These are phyloP conservation scores for Dione vanillae DNA, from an alignment of 2,888 invertebrate genomes.

Conservation along the genomic window DNA sequence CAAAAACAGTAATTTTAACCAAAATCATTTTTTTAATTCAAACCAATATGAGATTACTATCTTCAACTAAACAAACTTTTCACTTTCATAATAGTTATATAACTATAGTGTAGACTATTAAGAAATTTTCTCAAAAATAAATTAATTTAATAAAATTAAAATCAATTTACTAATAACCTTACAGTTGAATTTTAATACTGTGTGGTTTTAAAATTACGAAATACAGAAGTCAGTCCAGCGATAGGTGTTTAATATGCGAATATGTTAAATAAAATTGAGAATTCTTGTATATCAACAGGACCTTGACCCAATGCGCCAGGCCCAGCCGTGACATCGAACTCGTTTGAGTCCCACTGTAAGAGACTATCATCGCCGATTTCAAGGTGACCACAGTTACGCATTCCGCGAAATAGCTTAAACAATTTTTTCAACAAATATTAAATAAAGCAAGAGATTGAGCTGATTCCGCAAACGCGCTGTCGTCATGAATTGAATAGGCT, in stretches of 20 bases:
- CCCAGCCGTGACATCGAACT: constrained; percentile 65
- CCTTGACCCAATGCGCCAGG: constrained; percentile 60
- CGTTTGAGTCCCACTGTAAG: constrained; percentile 58
- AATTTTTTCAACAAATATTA: constrained; percentile 10
- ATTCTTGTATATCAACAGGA: constrained; percentile 47
- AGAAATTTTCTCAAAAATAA: neutral
- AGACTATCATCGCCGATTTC: constrained; percentile 51
- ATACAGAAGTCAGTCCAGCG: constrained; percentile 32
- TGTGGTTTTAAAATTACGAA: constrained; percentile 33
- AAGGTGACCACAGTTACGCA: constrained; percentile 50
- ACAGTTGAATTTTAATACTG: constrained; percentile 29
- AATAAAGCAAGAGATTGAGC: constrained; percentile 4
- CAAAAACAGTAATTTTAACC: too few species aligned
- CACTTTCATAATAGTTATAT: too few species aligned
- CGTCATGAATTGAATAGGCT: constrained; percentile 17
- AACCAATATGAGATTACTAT: too few species aligned
- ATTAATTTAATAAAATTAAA: neutral
- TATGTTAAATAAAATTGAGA: constrained; percentile 41
- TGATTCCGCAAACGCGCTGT: constrained; percentile 22
- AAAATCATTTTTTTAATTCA: too few species aligned
- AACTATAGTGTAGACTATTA: too few species aligned
- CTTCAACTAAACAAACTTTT: too few species aligned
- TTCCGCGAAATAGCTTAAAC: constrained; percentile 11
- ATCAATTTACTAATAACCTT: constrained; percentile 22
- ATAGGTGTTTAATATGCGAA: constrained; percentile 38